phyloP scores from a whole-genome alignment of 1,140 invertebrate genomes.

The Antheraea mylitta region DNA sequence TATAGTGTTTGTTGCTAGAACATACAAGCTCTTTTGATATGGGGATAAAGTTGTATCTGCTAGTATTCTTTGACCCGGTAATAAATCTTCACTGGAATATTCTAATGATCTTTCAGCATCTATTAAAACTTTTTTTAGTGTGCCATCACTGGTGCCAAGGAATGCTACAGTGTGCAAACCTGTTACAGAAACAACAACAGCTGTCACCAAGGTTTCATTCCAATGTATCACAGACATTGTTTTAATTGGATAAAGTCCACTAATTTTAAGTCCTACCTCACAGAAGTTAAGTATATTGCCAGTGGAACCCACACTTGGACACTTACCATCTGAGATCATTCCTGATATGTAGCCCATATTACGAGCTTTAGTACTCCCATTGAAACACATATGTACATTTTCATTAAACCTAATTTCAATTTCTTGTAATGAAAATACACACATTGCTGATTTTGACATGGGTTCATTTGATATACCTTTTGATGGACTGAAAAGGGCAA shows the following conservation, averaged over 20 bases:
- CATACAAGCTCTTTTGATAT: slow-evolving; percentile 80
- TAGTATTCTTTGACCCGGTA: slow-evolving; percentile 81
- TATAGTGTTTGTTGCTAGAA: slow-evolving; percentile 82
- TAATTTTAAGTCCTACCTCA: slow-evolving; percentile 95
- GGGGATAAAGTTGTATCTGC: slow-evolving; percentile 91
- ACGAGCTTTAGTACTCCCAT: slow-evolving; percentile 93
- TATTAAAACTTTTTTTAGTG: slow-evolving; percentile 63
- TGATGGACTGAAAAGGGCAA: slow-evolving; percentile 91
- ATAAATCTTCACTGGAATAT: slow-evolving; percentile 59
- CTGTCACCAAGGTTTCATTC: slow-evolving; percentile 89
- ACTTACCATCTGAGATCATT: slow-evolving; percentile 93
- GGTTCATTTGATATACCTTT: slow-evolving; percentile 90
- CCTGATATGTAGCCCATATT: slow-evolving; percentile 97
- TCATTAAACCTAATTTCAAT: slow-evolving; percentile 96
- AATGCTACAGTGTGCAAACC: slow-evolving; percentile 95
- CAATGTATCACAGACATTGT: slow-evolving; percentile 87
- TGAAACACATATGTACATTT: slow-evolving; percentile 98
- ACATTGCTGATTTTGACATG: slow-evolving; percentile 88
- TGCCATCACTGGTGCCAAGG: slow-evolving; percentile 64
- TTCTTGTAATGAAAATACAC: slow-evolving; percentile 90
- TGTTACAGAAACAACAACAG: slow-evolving; percentile 90
- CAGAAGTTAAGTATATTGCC: slow-evolving; percentile 96
- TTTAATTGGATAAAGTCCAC: slow-evolving; percentile 90
- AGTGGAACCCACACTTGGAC: slow-evolving; percentile 89
- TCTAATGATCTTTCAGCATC: slow-evolving; percentile 65